Evolutionary conservation across 2,797 vertebrate species (phyloP), one percentile per base, ranked within the genome.

Genomic region (Sebastes kiyomatsui): DNA sequence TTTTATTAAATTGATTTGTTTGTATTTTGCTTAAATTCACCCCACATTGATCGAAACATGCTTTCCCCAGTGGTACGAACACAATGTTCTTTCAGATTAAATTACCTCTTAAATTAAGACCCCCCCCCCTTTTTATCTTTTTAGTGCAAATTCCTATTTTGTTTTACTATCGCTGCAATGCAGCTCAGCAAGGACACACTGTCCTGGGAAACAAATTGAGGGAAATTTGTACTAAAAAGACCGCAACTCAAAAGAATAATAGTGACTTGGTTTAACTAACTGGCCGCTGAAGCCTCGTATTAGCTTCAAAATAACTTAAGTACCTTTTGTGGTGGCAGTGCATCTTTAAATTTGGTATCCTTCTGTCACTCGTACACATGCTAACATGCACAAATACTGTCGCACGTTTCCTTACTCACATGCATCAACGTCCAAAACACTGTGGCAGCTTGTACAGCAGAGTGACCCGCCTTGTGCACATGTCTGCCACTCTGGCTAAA

Each of bases 401-500:
- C 7, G 18, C 46, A 49, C 18, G 0, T 49, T 49, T 49, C 3
- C 46, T 49, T 20, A 49, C 46, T 49, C 46, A 2, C 46, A n/a
- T 49, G 46, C 46, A 49, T 20, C 38, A 2, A 42, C 64, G n/a
- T 28, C 16, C 32, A 49, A 54, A 23, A 61, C 74, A 9, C n/a
- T 6, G 23, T 61, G 76, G 67, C 78, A 66, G 79, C 58, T 59
- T 16, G 85, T 69, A 75, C 69, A 70, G 76, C 75, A 25, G 76
- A 75, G 65, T 70, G 83, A 77, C 66, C 82, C 5, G 27, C 76
- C 61, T n/a, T 2, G 52, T 74, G 87, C 82, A 49, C 83, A 49
- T 3, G 80, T 84, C 88, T 80, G 85, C 72, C 87, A 68, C 82
- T 84, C 52, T 16, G n/a, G 7, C 56, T 66, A 20, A 87, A 83